Evolutionary conservation across 2,113 vertebrate genomes (phyloP).

Genomic region (Rhabdornis inornatus): DNA sequence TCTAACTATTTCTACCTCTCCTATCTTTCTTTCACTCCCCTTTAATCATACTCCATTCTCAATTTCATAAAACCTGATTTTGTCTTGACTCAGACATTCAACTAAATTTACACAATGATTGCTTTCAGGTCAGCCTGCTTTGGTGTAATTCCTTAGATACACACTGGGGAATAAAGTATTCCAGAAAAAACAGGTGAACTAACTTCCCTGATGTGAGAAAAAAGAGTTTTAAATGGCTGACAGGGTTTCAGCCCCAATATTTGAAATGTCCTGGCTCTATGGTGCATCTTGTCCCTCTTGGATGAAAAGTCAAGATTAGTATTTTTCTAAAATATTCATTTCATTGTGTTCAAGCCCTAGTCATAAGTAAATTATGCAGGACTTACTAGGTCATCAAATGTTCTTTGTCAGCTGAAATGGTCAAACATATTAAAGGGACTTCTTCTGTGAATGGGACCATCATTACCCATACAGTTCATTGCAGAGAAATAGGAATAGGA

Average conservation of each 20-base stretch:
- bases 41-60: not conserved
- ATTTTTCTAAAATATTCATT: not conserved
- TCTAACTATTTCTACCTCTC: not conserved
- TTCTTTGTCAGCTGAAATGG: not conserved
- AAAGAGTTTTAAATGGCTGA: not conserved
- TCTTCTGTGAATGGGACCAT: not conserved
- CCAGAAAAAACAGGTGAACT: slow-evolving; percentile 45
- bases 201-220: not conserved
- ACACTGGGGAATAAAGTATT: not conserved
- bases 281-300: not conserved
- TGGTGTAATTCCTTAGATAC: not conserved
- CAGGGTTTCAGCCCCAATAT: not conserved
- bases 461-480: not conserved
- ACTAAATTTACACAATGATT: not conserved
- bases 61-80: slow-evolving; percentile 4
- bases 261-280: not conserved
- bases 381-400: not conserved
- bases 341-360: not conserved
- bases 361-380: not conserved
- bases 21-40: not conserved
- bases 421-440: not conserved
- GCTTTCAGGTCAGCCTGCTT: not conserved
- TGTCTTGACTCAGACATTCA: not conserved
- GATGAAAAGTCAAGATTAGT: not conserved
- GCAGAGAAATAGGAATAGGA: not conserved